Evolutionary conservation across 1,140 invertebrate genomes (phyloP), one percentile per base, ranked within the genome.

Genomic region (Myzus persicae): DNA sequence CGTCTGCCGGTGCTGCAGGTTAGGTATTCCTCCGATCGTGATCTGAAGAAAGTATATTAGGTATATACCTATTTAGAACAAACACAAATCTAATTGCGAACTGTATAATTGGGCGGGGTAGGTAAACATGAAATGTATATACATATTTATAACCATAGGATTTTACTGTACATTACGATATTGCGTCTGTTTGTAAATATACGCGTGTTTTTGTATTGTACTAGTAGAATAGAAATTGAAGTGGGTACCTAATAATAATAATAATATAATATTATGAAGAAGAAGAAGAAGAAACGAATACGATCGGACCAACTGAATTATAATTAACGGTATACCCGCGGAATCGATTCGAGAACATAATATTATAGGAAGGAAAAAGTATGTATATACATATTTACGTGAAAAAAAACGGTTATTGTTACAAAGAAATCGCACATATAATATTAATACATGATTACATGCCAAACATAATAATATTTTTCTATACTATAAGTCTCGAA

Each of bases 1-100:
- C 59, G 59, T 76, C 31, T 36, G n/a, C 59, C 14, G 31, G 9
- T 31, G 9, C 59, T 31, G n/a, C 59, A 36, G 59, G 59, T 76
- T 76, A n/a, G 59, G 59, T 40, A 48, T 46, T 84, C 76, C 59
- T 76, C 11, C 31, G 59, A 6, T 76, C 76, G n/a, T 48, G 42
- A 92, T 92, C 76, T 82, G 42, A 82, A 82, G 42, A 82, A 82
- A 92, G 67, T 93, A 91, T 36, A 85, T 85, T 20, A 81, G 9
- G 38, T 40, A 31, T 42, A 42, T 42, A 54, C 36, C 89, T 90
- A 90, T 93, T 82, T 93, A 84, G 81, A 93, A 93, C 46, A 54
- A 93, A 93, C 48, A 85, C 54, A 92, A 38, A 92, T 92, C 59
- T 92, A 92, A 92, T 81, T 82, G 91, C 76, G 2, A 82, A 81